These are phyloP conservation scores for Epizoanthus scotinus DNA, from an alignment of 92 coral and sea anemone species.

Conservation along the genomic window DNA sequence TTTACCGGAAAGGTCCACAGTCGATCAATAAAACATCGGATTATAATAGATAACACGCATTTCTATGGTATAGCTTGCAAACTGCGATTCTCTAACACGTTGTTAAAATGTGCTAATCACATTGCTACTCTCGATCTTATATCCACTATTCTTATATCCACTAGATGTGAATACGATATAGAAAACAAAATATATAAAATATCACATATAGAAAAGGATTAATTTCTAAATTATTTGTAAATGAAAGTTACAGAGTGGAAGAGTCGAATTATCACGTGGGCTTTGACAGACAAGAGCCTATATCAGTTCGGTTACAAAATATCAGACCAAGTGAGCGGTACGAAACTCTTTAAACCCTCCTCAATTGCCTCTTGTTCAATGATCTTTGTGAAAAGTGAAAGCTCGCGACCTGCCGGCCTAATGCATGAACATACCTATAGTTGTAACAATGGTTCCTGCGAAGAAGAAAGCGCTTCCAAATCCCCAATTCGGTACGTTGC, in stretches of 20 bases:
- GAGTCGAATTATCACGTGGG: neutral
- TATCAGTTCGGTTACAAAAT: neutral
- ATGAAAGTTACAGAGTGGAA: neutral
- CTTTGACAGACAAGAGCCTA: neutral
- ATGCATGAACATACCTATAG: constrained; percentile 78
- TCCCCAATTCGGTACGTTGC: constrained; percentile 85
- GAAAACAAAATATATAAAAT: too few species aligned
- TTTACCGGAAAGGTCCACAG: neutral
- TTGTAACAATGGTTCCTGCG: constrained; percentile 94
- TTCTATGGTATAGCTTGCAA: neutral
- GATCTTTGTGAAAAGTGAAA: neutral
- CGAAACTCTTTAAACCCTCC: neutral
- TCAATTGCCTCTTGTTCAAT: neutral
- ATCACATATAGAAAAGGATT: neutral
- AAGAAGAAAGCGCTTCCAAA: constrained; percentile 96
- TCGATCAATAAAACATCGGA: neutral
- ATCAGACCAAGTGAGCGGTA: neutral
- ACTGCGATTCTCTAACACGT: too few species aligned
- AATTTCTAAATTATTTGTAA: neutral
- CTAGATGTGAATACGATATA: neutral
- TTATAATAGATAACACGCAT: neutral
- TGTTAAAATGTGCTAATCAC: too few species aligned
- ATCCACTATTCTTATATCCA: too few species aligned
- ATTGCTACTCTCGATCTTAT: too few species aligned
- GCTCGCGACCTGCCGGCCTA: neutral